These are phyloP conservation scores for Cyclophora albipunctata DNA, from an alignment of 2,888 invertebrate genomes.

Conservation along the genomic window DNA sequence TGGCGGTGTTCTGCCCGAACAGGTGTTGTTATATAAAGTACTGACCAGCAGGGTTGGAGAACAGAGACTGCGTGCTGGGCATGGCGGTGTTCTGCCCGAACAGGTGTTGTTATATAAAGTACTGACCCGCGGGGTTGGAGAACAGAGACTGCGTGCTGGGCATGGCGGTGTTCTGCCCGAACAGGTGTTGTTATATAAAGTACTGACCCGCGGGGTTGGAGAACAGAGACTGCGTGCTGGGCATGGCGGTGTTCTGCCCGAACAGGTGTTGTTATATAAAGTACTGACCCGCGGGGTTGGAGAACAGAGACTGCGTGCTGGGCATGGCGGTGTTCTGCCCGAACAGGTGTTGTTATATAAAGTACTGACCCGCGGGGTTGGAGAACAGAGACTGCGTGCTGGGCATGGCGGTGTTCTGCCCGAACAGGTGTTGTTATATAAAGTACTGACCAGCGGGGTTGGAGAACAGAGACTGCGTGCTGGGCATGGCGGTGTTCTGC, in stretches of 20 bases:
- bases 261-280: too few relatives aligned
- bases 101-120: too few relatives aligned
- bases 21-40: too few relatives aligned
- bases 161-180: constrained; percentile 77
- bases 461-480: constrained; percentile 76
- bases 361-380: constrained; percentile 45
- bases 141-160: constrained; percentile 77
- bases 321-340: constrained; percentile 76
- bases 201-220: constrained; percentile 52
- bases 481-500: constrained; percentile 72
- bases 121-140: constrained; percentile 53
- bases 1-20: constrained; percentile 78
- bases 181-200: too few relatives aligned
- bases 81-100: constrained; percentile 79
- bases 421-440: too few relatives aligned
- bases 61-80: constrained; percentile 74
- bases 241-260: constrained; percentile 75
- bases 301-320: constrained; percentile 75
- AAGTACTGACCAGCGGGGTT: constrained; percentile 45
- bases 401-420: constrained; percentile 75
- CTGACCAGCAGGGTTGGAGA: constrained; percentile 62
- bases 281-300: constrained; percentile 52
- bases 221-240: constrained; percentile 77
- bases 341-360: too few relatives aligned
- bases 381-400: constrained; percentile 76